Evolutionary conservation across 2,797 vertebrate species (phyloP).

Genomic region (Thalassophryne amazonica): DNA sequence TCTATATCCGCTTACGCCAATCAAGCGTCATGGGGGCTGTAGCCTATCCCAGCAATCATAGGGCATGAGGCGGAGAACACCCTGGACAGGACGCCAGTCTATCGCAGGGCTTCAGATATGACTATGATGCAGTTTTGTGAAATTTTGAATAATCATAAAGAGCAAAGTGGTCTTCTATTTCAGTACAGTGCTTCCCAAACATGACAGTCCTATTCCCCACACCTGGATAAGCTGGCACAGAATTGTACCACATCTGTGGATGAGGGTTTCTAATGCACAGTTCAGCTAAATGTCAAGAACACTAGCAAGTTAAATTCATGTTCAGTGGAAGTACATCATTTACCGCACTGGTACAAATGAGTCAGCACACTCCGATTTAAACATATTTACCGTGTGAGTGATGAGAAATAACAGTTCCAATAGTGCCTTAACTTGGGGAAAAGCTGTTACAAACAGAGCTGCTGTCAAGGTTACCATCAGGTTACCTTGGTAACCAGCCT

Average conservation of each 20-base stretch:
- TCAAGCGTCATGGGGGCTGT: too few species aligned
- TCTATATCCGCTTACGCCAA: too few species aligned
- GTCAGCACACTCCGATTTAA: slow-evolving; percentile 40
- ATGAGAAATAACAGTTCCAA: slow-evolving; percentile 37
- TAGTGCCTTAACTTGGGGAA: slow-evolving; percentile 16
- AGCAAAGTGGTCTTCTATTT: too few species aligned
- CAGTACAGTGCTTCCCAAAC: too few species aligned
- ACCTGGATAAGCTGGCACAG: slow-evolving; percentile 21
- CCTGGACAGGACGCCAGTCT: too few species aligned
- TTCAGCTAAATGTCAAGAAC: slow-evolving; percentile 24
- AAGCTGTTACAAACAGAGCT: slow-evolving; percentile 39
- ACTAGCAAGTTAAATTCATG: too few species aligned
- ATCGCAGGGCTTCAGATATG: too few species aligned
- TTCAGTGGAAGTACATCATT: slow-evolving; percentile 13
- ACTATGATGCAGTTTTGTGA: too few species aligned
- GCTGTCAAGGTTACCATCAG: slow-evolving; percentile 52
- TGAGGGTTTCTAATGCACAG: slow-evolving; percentile 7
- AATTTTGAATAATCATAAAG: too few species aligned
- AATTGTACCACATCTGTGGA: neutral
- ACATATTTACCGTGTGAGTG: slow-evolving; percentile 27
- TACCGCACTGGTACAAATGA: slow-evolving; percentile 39
- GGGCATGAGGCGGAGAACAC: too few species aligned
- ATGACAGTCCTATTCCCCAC: too few species aligned
- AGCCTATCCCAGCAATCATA: too few species aligned
- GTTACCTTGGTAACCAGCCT: slow-evolving; percentile 58